Base-by-base conservation (phyloP, 1,140 invertebrate genomes). In the Formica selysi region DNA sequence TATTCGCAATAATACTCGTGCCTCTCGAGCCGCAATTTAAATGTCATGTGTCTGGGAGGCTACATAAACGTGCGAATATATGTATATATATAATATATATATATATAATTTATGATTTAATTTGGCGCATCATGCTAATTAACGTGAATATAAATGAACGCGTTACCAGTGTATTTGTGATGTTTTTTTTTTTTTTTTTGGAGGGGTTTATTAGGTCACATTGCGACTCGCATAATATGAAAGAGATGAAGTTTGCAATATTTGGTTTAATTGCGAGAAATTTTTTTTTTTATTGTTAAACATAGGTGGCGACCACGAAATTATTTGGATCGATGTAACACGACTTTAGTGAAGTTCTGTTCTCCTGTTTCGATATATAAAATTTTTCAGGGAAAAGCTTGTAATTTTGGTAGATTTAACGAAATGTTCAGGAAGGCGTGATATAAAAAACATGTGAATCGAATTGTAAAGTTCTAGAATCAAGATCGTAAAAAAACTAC, bases 351-450 rank as follows among this genome's bases (percentile, higher is more conserved):
- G 85, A 91, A 76, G 80, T 94, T 91, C 93, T 94, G 93, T 87
- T 94, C 93, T 94, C 93, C 93, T 94, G 93, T 89, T 94, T 94
- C 93, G 92, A 94, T 94, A 94, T 94, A 94, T 94, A 94, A 94
- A 93, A 94, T 93, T 94, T 94, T 94, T 94, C 93, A 94, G 93
- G 93, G 93, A 94, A 94, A 94, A 94, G 93, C 93, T 91, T 92
- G 93, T 93, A 94, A 94, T 94, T 94, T 93, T 89, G 90, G 91
- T 90, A 90, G 90, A 91, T 93, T 93, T 83, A 83, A 83, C 79
- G 68, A 83, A 83, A 83, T 83, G n/a, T 51, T 11, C 79, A 62
- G 8, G 19, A 5, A 36, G n/a, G 32, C 13, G 26, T 61, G 13
- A 83, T 61, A 19, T 83, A 73, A 59, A 36, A 41, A 48, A 44